These are phyloP conservation scores for Zaprionus lineosus DNA, from an alignment of 2,888 invertebrate genomes.

Conservation along the genomic window DNA sequence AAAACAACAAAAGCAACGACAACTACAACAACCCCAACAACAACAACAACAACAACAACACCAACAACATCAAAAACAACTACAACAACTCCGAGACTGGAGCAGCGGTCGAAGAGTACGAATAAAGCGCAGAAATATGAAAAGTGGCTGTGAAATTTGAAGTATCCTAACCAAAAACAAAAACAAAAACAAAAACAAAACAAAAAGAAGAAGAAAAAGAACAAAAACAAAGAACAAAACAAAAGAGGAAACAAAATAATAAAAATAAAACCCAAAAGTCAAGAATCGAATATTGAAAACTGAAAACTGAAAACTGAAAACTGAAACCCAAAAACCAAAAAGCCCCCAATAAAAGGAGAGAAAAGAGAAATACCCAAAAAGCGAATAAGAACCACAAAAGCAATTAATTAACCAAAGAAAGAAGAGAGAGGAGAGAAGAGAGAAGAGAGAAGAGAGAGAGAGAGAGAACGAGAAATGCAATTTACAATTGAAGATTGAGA, in stretches of 20 bases:
- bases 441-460: no score
- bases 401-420: conserved; percentile 42
- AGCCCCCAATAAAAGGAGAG: no score
- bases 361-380: conserved; percentile 3
- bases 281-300: conserved; percentile 16
- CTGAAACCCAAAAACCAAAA: conserved; percentile 1
- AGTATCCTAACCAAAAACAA: conserved; percentile 61
- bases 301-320: conserved; percentile 4
- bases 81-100: conserved; percentile 34
- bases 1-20: conserved; percentile 21
- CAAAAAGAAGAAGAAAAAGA: conserved; percentile 7
- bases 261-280: conserved; percentile 4
- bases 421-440: no score
- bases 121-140: conserved; percentile 65
- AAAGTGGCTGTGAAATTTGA: conserved; percentile 74
- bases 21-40: background rate
- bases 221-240: conserved; percentile 1
- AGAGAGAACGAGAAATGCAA: no score
- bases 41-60: background rate
- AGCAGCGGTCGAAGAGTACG: conserved; percentile 37
- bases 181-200: conserved; percentile 20
- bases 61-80: conserved; percentile 18
- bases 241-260: no score
- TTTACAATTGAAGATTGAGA: conserved; percentile 34
- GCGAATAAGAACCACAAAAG: conserved; percentile 18